Evolutionary conservation across 2,888 invertebrate genomes (phyloP).

Genomic region (Gymnosoma rotundatum): DNA sequence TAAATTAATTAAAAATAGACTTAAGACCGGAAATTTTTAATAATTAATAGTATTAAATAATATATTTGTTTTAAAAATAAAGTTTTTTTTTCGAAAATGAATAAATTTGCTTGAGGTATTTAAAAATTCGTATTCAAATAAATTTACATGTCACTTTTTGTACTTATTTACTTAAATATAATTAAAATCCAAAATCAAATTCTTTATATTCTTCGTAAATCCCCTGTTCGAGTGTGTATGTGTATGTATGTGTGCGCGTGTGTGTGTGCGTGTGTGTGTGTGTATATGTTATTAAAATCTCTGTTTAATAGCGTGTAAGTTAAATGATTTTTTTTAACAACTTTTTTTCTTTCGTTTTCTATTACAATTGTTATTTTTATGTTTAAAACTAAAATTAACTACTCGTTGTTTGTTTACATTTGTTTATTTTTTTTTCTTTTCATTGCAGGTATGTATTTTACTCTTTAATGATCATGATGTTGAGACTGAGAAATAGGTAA

Average conservation of each 20-base stretch:
- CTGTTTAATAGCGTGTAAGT: slow-evolving; percentile 44
- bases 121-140: not conserved
- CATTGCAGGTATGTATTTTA: slow-evolving; percentile 50
- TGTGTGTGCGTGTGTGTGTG: not conserved
- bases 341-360: slow-evolving; percentile 10
- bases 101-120: not conserved
- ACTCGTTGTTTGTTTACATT: not conserved
- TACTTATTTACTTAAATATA: not conserved
- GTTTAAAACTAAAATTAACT: too few species aligned
- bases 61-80: not conserved
- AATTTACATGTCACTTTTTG: not conserved
- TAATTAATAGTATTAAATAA: too few species aligned
- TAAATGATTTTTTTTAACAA: slow-evolving; percentile 2
- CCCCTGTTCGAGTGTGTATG: not conserved
- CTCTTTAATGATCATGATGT: not conserved
- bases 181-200: not conserved
- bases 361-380: slow-evolving; percentile 20
- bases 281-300: slow-evolving; percentile 15
- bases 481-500: not conserved
- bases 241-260: too few species aligned
- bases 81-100: slow-evolving; percentile 1
- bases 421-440: not conserved
- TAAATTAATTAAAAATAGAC: too few species aligned
- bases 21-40: too few species aligned
- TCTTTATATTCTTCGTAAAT: not conserved